Conservation (phyloP, 1,140 invertebrate species). For the Maconellicoccus hirsutus region DNA sequence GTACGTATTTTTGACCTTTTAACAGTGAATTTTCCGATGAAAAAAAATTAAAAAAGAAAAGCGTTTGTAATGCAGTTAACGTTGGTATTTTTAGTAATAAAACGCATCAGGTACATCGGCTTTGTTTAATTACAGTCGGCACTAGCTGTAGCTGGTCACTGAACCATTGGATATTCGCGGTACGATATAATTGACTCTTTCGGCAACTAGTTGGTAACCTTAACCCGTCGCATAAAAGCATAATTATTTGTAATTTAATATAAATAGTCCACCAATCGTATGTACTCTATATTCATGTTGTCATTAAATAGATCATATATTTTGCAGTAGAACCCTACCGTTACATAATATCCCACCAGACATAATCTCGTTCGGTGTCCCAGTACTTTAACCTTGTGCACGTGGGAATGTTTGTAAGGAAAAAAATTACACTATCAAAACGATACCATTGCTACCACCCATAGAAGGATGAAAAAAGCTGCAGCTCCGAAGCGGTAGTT, state of each 20-base stretch:
- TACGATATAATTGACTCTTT: neutral
- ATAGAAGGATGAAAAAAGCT: neutral
- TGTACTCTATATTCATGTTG: neutral
- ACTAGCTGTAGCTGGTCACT: neutral
- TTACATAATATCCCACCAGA: neutral
- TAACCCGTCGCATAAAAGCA: neutral
- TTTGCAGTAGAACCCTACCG: neutral
- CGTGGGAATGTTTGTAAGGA: neutral
- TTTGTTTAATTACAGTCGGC: too few relatives aligned
- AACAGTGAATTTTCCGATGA: too few relatives aligned
- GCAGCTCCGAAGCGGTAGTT: too few relatives aligned
- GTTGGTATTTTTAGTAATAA: too few relatives aligned
- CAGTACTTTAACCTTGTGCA: neutral
- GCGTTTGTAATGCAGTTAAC: too few relatives aligned
- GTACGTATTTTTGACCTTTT: too few relatives aligned
- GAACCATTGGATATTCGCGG: neutral
- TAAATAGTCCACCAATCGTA: neutral
- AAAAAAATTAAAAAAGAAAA: too few relatives aligned
- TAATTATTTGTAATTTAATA: neutral
- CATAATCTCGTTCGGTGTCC: neutral
- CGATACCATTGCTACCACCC: neutral
- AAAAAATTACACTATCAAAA: too few relatives aligned
- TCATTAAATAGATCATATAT: neutral
- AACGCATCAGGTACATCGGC: too few relatives aligned
- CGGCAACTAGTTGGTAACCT: neutral